Base-by-base conservation (phyloP, 2,888 invertebrate genomes). In the Chironomus riparius region DNA sequence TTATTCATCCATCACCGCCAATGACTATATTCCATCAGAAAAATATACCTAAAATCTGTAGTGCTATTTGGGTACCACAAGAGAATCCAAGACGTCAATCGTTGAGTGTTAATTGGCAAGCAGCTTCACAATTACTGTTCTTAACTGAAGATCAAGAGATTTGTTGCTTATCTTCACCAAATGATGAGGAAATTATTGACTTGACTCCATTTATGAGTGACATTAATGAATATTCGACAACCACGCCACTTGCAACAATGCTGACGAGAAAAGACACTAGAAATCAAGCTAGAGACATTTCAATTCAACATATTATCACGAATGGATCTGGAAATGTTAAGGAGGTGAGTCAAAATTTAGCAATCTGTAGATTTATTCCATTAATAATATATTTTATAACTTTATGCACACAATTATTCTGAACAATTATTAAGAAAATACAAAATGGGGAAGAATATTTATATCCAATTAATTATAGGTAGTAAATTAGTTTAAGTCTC, bases 1-100 rank as follows among this genome's bases (percentile, higher is more conserved):
- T 91, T 70, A 91, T 91, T 81, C 85, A 86, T 77, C 89, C 89
- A 13, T 85, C 83, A 78, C 87, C 85, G n/a, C 83, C 87, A 4
- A 80, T 84, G 75, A 87, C 87, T 0, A 80, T 89, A 4, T 89
- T 87, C 80, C 83, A 82, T 73, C 85, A 85, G 76, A 81, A 83
- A 47, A 81, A 85, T 76, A 78, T 89, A 70, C 85, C 87, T 7
- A 82, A 83, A 75, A 81, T 85, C 61, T 79, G 83, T 71, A 85
- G 87, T 5, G 86, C 88, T 12, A 83, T 85, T 56, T 90, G 90
- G 84, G 83, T 88, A 71, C 90, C 90, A 2, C 79, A 83, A n/a
- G 80, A 81, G 21, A 85, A 86, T 80, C 82, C 85, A 70, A 85
- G 83, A 76, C 82, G 84, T 71, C 82, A 83, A 48, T 85, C 84